Conservation (phyloP, 2,797 vertebrate genomes). For the Monodelphis domestica region DNA sequence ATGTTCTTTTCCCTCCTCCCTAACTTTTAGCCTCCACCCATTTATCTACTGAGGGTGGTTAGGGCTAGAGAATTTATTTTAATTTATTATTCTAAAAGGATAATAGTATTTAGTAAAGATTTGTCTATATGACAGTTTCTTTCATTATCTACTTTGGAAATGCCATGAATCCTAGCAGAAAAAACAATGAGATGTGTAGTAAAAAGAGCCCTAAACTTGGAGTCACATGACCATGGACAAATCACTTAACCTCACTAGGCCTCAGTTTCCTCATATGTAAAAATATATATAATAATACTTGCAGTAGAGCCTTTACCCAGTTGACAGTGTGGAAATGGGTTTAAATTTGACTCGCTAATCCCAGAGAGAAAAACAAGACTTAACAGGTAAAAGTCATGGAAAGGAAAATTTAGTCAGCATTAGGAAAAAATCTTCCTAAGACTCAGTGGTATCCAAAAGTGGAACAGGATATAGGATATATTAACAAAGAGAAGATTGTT, state of each 20-base stretch:
- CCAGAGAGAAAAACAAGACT: too few relatives aligned
- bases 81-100: not conserved
- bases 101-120: not conserved
- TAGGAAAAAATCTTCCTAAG: too few relatives aligned
- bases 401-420: too few relatives aligned
- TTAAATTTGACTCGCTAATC: too few relatives aligned
- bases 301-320: not conserved
- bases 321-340: too few relatives aligned
- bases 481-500: too few relatives aligned
- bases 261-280: not conserved
- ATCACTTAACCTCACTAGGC: not conserved
- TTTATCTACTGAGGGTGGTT: not conserved
- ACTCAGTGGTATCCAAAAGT: too few relatives aligned
- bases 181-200: not conserved
- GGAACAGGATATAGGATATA: too few relatives aligned
- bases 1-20: not conserved
- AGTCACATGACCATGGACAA: not conserved
- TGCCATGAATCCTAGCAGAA: not conserved
- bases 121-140: not conserved
- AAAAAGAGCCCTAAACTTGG: not conserved
- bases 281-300: not conserved
- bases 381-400: too few relatives aligned
- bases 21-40: not conserved
- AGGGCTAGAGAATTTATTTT: not conserved
- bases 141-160: not conserved